These are phyloP conservation scores for Sternarchorhynchus goeldii DNA, from an alignment of 2,797 vertebrate species.

Conservation along the genomic window DNA sequence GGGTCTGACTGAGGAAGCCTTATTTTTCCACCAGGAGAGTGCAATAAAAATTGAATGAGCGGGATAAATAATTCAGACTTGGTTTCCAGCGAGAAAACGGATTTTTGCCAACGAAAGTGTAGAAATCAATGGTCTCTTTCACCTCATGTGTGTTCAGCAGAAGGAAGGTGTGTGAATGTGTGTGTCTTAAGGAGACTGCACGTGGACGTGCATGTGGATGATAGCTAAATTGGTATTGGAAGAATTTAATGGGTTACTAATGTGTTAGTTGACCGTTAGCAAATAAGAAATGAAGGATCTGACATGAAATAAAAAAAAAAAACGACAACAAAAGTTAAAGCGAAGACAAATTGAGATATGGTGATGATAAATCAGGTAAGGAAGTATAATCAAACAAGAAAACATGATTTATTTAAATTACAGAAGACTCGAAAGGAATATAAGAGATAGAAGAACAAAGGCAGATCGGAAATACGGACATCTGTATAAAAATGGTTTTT, in stretches of 20 bases:
- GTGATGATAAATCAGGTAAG: neutral
- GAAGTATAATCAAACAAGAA: neutral
- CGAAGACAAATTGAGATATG: neutral
- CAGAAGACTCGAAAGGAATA: too few species aligned
- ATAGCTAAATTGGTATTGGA: constrained; percentile 49
- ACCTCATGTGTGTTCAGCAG: constrained; percentile 38
- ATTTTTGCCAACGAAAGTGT: constrained; percentile 72
- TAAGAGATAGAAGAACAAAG: neutral
- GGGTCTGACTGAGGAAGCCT: constrained; percentile 67
- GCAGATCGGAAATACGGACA: too few species aligned
- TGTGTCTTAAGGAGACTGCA: neutral
- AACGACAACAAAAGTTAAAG: neutral
- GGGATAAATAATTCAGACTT: constrained; percentile 79
- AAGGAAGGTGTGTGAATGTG: constrained; percentile 29
- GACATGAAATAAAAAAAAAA: constrained; percentile 1
- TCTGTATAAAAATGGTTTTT: neutral
- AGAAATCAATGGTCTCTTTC: constrained; percentile 73
- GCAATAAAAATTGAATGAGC: constrained; percentile 80
- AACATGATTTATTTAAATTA: neutral
- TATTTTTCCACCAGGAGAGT: constrained; percentile 70
- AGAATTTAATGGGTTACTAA: constrained; percentile 35
- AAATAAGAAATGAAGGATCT: constrained; percentile 42
- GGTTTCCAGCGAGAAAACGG: constrained; percentile 74
- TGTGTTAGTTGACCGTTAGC: constrained; percentile 28
- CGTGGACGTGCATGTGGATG: constrained; percentile 4